A percentile compares a stretch with the other conserved stretches of the same genome.
Evolutionary conservation across 2,113 vertebrate species (phyloP).

Genomic region (Psophia crepitans): DNA sequence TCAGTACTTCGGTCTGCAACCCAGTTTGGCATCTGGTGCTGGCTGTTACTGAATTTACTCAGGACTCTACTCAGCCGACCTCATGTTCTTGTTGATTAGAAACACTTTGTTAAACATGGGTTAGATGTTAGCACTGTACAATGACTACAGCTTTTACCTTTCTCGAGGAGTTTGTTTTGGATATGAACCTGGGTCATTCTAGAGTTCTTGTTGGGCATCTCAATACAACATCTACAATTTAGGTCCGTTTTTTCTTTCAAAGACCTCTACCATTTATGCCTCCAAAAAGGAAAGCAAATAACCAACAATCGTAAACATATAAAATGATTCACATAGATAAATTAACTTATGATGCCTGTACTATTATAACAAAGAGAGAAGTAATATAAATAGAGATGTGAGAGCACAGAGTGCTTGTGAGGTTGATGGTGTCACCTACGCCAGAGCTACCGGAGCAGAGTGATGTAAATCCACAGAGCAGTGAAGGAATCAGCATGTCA

Average conservation of each 20-base stretch:
- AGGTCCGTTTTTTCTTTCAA: neutral
- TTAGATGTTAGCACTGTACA: neutral
- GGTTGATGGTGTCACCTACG: neutral
- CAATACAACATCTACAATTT: neutral
- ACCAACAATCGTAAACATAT: neutral
- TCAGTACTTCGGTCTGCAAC: neutral
- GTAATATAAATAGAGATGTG: neutral
- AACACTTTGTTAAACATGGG: neutral
- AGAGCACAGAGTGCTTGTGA: neutral
- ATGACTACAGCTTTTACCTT: neutral
- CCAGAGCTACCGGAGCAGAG: neutral
- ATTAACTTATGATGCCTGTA: neutral
- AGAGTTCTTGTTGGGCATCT: neutral
- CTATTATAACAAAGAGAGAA: neutral
- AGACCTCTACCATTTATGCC: neutral
- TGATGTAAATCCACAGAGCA: neutral
- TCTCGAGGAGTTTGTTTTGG: neutral
- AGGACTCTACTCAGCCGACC: neutral
- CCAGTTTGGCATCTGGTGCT: neutral
- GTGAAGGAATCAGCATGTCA: neutral
- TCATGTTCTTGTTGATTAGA: neutral
- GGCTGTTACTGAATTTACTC: neutral
- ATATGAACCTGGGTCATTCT: neutral
- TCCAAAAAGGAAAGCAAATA: neutral
- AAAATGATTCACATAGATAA: neutral